Evolutionary conservation across 2,113 vertebrate genomes (phyloP).

Genomic region (Corythoichthys intestinalis): DNA sequence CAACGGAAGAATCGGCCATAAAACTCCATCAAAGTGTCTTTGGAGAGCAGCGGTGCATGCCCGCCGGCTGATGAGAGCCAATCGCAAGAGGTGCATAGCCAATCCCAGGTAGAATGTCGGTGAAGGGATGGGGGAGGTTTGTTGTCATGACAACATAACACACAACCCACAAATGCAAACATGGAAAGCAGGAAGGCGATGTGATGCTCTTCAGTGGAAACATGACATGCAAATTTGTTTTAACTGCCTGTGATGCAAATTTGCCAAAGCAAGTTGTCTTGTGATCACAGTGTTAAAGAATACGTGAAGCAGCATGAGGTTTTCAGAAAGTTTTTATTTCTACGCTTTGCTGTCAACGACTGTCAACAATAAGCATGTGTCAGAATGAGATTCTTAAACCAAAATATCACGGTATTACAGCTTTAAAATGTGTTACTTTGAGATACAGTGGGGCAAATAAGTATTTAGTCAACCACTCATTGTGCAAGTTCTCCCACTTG

Average conservation of each 20-base stretch:
- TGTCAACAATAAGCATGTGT: neutral
- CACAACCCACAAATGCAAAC: conserved; percentile 60
- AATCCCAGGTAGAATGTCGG: conserved; percentile 70
- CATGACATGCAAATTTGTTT: neutral
- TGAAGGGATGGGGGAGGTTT: conserved; percentile 52
- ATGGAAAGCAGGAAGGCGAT: conserved; percentile 30
- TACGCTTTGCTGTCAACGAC: neutral
- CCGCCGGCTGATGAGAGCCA: conserved; percentile 63
- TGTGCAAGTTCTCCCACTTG: too few species aligned
- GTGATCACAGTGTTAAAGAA: neutral
- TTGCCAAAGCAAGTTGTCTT: neutral
- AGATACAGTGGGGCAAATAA: too few species aligned
- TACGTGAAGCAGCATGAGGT: neutral
- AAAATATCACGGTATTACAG: too few species aligned
- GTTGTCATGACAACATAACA: conserved; percentile 72
- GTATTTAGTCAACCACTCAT: too few species aligned
- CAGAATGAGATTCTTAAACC: too few species aligned
- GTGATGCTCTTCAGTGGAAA: neutral
- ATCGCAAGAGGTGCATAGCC: conserved; percentile 65
- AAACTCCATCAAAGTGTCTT: conserved; percentile 75
- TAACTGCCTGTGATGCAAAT: neutral
- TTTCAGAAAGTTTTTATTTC: neutral
- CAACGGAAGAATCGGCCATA: conserved; percentile 70
- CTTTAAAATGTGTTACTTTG: too few species aligned
- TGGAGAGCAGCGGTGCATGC: conserved; percentile 64